Evolutionary conservation across 2,797 vertebrate genomes (phyloP).

Genomic region (Rhinella marina): DNA sequence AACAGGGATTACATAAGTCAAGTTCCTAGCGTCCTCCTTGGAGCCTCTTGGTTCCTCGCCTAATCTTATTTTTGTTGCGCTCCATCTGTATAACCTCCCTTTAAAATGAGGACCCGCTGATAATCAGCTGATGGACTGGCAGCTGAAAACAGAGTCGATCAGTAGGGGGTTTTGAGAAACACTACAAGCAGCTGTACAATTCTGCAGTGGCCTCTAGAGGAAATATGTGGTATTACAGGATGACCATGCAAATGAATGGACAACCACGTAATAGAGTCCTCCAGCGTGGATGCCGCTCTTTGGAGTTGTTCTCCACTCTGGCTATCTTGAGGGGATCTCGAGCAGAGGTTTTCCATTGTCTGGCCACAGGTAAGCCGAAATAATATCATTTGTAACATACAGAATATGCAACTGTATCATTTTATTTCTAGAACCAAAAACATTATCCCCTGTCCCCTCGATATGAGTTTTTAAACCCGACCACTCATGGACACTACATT

Average conservation of each 20-base stretch:
- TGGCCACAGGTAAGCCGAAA: background rate
- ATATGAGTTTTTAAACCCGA: background rate
- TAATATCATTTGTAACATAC: background rate
- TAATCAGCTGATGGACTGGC: background rate
- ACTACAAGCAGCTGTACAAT: background rate
- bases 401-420: background rate
- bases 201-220: constrained; percentile 3
- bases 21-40: background rate
- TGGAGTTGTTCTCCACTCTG: too few species aligned
- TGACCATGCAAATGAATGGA: background rate
- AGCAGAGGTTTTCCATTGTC: background rate
- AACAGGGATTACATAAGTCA: too few species aligned
- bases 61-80: background rate
- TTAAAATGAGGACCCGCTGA: background rate
- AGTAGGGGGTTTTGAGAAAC: background rate
- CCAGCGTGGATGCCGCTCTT: background rate
- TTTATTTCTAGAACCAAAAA: background rate
- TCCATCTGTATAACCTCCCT: background rate
- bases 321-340: too few species aligned
- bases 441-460: background rate
- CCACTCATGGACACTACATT: background rate
- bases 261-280: background rate
- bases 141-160: background rate
- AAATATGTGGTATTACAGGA: background rate
- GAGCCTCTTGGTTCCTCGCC: background rate